A percentile compares a stretch with the other conserved stretches of the same genome.
Conservation (phyloP, 2,888 invertebrate genomes). For the Eudemis profundana region DNA sequence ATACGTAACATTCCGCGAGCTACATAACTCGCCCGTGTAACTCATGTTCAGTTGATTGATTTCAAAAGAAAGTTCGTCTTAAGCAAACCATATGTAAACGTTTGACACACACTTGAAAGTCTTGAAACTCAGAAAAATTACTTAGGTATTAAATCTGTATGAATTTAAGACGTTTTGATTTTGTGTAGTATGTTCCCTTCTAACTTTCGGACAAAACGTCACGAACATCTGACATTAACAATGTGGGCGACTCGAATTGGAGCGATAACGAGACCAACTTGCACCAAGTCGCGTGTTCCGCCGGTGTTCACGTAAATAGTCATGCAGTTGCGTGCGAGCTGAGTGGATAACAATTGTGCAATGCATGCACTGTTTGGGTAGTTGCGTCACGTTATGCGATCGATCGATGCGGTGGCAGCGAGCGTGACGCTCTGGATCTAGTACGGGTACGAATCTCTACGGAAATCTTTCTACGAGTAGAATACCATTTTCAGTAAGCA, state of each 20-base stretch:
- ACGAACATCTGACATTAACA: conserved; percentile 30
- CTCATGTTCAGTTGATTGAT: too few species aligned
- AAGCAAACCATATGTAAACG: too few species aligned
- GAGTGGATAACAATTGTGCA: conserved; percentile 39
- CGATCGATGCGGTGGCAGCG: conserved; percentile 54
- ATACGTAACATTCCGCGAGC: too few species aligned
- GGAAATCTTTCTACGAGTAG: too few species aligned
- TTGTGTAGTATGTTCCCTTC: conserved; percentile 1
- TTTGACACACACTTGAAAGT: too few species aligned
- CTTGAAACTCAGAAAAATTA: neutral
- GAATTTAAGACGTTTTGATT: neutral
- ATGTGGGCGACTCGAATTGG: conserved; percentile 13
- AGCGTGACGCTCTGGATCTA: conserved; percentile 19
- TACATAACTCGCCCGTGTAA: too few species aligned
- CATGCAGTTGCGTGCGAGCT: conserved; percentile 34
- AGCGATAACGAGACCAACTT: conserved; percentile 11
- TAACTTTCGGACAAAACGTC: conserved; percentile 32
- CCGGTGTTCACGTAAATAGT: conserved; percentile 19
- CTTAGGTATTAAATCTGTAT: neutral
- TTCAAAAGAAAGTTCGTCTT: too few species aligned
- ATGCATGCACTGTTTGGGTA: conserved; percentile 27
- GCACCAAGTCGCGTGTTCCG: conserved; percentile 38
- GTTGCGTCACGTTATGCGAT: conserved; percentile 58
- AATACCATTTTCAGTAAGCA: too few species aligned
- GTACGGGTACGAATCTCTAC: neutral